Percentiles rank a stretch among this genome's conserved stretches.
phyloP scores from a whole-genome alignment of 2,113 vertebrate species.

The Copsychus sechellarum region DNA sequence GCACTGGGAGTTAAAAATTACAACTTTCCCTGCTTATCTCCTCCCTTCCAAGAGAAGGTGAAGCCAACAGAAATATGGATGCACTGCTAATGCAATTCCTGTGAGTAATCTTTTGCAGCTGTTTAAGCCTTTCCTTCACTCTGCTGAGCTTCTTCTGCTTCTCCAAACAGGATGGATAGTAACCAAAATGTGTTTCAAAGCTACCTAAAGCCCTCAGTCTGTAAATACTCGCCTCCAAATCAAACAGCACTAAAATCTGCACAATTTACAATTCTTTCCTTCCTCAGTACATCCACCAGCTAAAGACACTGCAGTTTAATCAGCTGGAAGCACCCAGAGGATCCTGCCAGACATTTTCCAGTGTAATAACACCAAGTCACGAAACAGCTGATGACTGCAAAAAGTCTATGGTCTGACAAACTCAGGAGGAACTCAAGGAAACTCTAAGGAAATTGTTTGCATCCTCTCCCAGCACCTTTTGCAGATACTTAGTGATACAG shows the following conservation, averaged over 20 bases:
- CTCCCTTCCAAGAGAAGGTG: background rate
- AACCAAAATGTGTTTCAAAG: background rate
- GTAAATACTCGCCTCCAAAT: background rate
- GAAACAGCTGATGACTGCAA: background rate
- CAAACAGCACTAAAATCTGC: background rate
- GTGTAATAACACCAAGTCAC: background rate
- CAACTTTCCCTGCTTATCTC: background rate
- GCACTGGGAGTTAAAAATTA: background rate
- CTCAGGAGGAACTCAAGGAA: rapidly evolving
- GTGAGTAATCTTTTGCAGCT: background rate
- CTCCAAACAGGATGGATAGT: background rate
- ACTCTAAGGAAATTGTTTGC: background rate
- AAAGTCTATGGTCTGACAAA: background rate
- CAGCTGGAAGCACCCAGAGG: background rate
- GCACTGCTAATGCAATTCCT: background rate
- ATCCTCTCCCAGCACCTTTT: background rate
- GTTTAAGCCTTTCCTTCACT: background rate
- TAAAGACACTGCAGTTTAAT: background rate
- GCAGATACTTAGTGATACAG: background rate
- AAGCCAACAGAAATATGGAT: background rate
- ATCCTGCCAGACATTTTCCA: background rate
- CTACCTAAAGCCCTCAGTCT: background rate
- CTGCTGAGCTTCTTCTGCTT: background rate
- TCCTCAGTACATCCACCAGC: background rate
- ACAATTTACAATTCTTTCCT: background rate